These are phyloP conservation scores for Microcebus murinus DNA, from an alignment of 2,113 vertebrate species.

Conservation along the genomic window DNA sequence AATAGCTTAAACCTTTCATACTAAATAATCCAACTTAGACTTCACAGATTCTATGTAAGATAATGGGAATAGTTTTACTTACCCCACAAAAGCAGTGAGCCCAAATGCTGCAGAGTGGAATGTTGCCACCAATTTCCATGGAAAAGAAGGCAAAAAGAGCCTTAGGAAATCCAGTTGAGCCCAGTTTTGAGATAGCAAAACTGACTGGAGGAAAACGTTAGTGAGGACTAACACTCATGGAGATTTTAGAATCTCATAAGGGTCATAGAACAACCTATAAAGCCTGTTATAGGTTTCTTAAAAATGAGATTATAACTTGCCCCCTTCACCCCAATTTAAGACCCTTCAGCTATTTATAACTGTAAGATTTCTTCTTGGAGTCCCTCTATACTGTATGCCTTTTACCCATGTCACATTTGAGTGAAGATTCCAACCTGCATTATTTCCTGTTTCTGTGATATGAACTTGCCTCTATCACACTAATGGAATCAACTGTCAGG, in stretches of 20 bases:
- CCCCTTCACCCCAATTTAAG: background rate
- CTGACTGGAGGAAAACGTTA: background rate
- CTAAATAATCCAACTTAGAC: background rate
- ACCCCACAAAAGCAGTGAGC: background rate
- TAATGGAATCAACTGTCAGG: constrained; percentile 48
- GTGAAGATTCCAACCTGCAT: constrained; percentile 25
- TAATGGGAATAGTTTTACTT: constrained; percentile 33
- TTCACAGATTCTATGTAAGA: background rate
- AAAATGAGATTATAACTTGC: background rate
- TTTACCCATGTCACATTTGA: constrained; percentile 42
- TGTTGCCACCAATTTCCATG: background rate
- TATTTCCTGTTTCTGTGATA: background rate
- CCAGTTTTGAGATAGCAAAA: background rate
- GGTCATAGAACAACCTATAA: background rate
- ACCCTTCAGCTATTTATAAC: background rate
- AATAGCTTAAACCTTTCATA: background rate
- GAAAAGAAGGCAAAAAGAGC: background rate
- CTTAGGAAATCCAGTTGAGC: background rate
- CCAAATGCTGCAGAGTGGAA: background rate
- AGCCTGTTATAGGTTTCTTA: background rate
- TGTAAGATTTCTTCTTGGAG: background rate
- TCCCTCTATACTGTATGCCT: background rate
- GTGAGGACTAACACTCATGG: background rate
- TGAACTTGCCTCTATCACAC: background rate
- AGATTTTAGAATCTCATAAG: background rate